Percentiles rank a stretch among this genome's conserved stretches.
phyloP scores from a whole-genome alignment of 1,140 invertebrate species.

The Dinoponera quadriceps region DNA sequence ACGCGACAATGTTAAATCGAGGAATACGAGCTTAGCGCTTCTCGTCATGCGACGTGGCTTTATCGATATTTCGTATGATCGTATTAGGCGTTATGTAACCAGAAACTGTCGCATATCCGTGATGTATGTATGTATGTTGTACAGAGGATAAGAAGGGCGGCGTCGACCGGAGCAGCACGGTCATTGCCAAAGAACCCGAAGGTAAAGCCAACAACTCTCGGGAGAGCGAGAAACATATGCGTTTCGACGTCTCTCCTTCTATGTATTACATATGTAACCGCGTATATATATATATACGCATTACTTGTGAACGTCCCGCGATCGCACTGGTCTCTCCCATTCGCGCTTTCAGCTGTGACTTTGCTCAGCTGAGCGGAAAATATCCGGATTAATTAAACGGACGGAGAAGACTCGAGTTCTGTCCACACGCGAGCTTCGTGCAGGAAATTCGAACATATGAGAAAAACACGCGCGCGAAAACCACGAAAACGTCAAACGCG shows the following conservation, averaged over 20 bases:
- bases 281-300: constrained; percentile 44
- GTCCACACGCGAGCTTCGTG: not conserved
- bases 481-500: no score
- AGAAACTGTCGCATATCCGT: constrained; percentile 75
- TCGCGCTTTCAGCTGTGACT: not conserved
- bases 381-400: not conserved
- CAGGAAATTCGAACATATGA: not conserved
- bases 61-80: constrained; percentile 44
- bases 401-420: not conserved
- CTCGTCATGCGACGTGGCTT: constrained; percentile 27
- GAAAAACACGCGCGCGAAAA: not conserved
- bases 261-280: constrained; percentile 47
- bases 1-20: not conserved
- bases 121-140: constrained; percentile 86
- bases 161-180: constrained; percentile 96
- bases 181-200: constrained; percentile 97
- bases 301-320: constrained; percentile 41
- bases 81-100: constrained; percentile 53
- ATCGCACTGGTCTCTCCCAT: constrained; percentile 59
- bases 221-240: constrained; percentile 67
- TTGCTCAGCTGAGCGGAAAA: not conserved
- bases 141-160: constrained; percentile 95
- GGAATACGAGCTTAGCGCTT: constrained; percentile 33
- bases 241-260: constrained; percentile 75
- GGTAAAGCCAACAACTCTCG: constrained; percentile 87